Percentiles rank a stretch among this genome's conserved stretches.
Evolutionary conservation across 2,888 invertebrate species (phyloP).

Genomic region (Eremobia ochroleuca): DNA sequence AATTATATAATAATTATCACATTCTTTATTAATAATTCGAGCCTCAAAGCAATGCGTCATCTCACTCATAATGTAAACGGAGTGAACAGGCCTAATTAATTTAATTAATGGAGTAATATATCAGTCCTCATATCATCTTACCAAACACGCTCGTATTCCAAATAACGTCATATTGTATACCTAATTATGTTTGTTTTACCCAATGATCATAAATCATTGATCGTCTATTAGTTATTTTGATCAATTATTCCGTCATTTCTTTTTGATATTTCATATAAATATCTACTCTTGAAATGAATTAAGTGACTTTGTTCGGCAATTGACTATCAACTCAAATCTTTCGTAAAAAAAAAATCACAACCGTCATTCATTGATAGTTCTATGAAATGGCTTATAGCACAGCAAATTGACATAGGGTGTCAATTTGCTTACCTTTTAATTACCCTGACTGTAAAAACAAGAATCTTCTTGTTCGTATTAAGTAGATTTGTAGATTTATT

Average conservation of each 20-base stretch:
- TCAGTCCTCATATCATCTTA: conserved; percentile 35
- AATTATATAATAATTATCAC: conserved; percentile 8
- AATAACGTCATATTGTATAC: conserved; percentile 5
- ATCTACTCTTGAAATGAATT: neutral
- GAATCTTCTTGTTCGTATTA: neutral
- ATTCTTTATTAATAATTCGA: conserved; percentile 31
- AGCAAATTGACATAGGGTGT: neutral
- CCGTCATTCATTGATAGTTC: neutral
- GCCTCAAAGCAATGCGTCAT: conserved; percentile 38
- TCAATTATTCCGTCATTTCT: neutral
- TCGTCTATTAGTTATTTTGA: neutral
- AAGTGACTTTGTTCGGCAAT: neutral
- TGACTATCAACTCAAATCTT: neutral
- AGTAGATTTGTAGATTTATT: too few relatives aligned
- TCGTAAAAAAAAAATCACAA: neutral
- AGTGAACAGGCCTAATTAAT: conserved; percentile 51
- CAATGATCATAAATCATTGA: neutral
- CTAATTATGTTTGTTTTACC: neutral
- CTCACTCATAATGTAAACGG: conserved; percentile 43
- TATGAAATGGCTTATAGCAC: neutral
- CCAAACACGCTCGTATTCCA: conserved; percentile 27
- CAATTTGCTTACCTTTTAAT: neutral
- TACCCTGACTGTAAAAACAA: neutral
- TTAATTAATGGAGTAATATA: conserved; percentile 51
- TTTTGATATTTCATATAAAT: neutral